Conservation (phyloP, 2,888 invertebrate genomes). For the Rotaria sp. region DNA sequence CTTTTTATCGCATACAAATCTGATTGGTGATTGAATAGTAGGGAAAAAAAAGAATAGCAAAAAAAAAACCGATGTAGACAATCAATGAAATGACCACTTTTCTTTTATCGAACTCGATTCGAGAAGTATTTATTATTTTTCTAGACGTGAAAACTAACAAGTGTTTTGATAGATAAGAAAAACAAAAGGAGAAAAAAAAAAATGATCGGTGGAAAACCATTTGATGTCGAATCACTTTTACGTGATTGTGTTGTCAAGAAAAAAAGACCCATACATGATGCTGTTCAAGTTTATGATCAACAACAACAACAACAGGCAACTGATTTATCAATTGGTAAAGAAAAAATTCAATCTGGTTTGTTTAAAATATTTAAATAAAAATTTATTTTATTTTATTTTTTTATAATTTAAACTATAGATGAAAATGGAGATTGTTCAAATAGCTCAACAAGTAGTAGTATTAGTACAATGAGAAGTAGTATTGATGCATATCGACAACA, state of each 20-base stretch:
- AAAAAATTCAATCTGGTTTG: neutral
- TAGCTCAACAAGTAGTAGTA: neutral
- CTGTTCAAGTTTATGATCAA: neutral
- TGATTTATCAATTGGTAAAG: neutral
- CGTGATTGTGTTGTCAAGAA: neutral
- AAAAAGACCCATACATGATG: neutral
- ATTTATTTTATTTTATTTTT: neutral
- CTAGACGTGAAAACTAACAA: no score
- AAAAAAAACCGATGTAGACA: neutral
- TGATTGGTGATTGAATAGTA: neutral
- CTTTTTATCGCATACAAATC: neutral
- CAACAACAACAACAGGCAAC: neutral
- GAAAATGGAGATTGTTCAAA: constrained; percentile 3
- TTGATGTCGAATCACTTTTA: constrained; percentile 22
- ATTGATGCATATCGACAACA: constrained; percentile 9
- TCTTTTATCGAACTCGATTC: neutral
- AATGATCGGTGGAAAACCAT: constrained; percentile 12
- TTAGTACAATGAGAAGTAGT: neutral
- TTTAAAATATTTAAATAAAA: neutral
- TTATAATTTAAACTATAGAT: neutral
- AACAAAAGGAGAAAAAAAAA: no score
- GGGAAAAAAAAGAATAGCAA: neutral
- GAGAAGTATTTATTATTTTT: neutral
- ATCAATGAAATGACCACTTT: neutral
- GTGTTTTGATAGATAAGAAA: neutral